Conservation (phyloP, 2,797 vertebrate genomes). For the Denticeps clupeoides region DNA sequence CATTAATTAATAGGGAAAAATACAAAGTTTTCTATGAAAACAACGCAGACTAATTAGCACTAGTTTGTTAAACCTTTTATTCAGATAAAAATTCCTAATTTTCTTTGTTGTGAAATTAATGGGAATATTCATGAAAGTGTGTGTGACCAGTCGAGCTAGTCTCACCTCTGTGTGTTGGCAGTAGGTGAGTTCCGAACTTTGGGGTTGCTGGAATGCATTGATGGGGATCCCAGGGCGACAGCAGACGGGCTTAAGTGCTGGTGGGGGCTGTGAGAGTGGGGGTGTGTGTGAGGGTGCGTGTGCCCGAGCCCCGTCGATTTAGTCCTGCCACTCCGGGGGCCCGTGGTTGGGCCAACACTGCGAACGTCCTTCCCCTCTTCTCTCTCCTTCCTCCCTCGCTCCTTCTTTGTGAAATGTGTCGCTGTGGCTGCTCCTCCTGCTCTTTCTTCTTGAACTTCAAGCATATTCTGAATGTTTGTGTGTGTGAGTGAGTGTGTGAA, state of each 20-base stretch:
- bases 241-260: conserved; percentile 79
- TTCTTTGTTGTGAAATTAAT: no score
- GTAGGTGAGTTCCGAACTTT: conserved; percentile 98
- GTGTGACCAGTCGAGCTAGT: background rate
- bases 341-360: conserved; percentile 47
- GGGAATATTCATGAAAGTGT: background rate
- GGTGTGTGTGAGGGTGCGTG: conserved; percentile 24
- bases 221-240: conserved; percentile 88
- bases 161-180: conserved; percentile 98
- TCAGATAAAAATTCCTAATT: no score
- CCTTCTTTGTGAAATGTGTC: conserved; percentile 71
- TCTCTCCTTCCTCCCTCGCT: conserved; percentile 86
- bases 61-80: no score
- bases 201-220: conserved; percentile 93
- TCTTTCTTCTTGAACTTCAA: conserved; percentile 93
- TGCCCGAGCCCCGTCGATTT: conserved; percentile 38
- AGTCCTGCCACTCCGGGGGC: conserved; percentile 53
- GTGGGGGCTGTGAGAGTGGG: conserved; percentile 59
- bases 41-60: no score
- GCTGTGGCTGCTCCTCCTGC: conserved; percentile 30
- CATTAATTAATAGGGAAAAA: no score
- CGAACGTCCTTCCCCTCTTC: conserved; percentile 72
- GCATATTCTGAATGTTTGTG: conserved; percentile 69
- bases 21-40: no score
- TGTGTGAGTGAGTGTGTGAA: conserved; percentile 36